Base-by-base conservation (phyloP, 1,140 invertebrate species). In the Papilio polytes region DNA sequence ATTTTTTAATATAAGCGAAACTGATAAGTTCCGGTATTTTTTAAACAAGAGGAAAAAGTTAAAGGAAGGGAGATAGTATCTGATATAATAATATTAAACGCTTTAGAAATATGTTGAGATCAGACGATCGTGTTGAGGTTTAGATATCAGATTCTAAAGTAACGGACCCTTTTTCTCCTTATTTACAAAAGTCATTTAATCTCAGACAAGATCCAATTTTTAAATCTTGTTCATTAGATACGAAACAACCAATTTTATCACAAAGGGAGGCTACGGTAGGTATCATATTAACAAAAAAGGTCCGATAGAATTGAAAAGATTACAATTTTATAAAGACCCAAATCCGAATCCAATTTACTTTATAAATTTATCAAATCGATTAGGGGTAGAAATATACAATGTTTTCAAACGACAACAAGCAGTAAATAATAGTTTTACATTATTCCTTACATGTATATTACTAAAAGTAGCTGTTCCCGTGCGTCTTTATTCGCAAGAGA, bases 341-440 rank as follows among this genome's bases (percentile, higher is more conserved):
- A 74, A 83, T 83, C 80, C 80, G 78, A 74, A 85, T 84, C 81
- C 81, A 85, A 86, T 86, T 86, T 85, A 83, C 83, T 86, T 84
- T 85, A 83, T 82, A 85, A 85, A 84, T 84, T 81, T 79, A 84
- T 81, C 77, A 80, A 81, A 80, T 78, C 83, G 84, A 84, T 83
- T 85, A 85, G 80, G 77, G 83, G 74, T 80, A 84, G 84, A 85
- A 82, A 84, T 81, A 80, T 81, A 53, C 83, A 79, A 76, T 77
- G 77, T 59, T 72, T 80, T 85, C 78, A 80, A 79, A 18, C 73
- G 72, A 72, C 59, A 84, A 82, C 3, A 13, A 36, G 26, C 20
- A 56, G 53, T 56, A 56, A 56, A 56, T 56, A 56, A 8, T 18
- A 15, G 15, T 12, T 15, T n/a, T n/a, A n/a, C 3, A n/a, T 53